Evolutionary conservation across 2,888 invertebrate species (phyloP).

Genomic region (Automeris io): DNA sequence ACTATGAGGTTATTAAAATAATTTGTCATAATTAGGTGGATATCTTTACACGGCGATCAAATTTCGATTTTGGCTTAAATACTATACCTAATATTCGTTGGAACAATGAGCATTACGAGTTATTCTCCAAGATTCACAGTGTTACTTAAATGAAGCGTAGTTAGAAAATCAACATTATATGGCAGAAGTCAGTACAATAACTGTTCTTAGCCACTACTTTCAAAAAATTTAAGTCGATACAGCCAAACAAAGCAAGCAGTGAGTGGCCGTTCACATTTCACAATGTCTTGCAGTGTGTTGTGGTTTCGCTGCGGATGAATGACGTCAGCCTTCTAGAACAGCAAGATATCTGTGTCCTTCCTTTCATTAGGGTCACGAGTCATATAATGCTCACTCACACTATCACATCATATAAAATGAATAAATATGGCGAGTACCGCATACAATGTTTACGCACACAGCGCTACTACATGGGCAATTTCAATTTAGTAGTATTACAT

Average conservation of each 20-base stretch:
- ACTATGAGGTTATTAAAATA: conserved; percentile 6
- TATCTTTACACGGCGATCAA: conserved; percentile 8
- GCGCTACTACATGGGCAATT: conserved; percentile 23
- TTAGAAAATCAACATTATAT: conserved; percentile 62
- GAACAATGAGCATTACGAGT: conserved; percentile 67
- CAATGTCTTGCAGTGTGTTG: conserved; percentile 66
- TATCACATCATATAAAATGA: conserved; percentile 30
- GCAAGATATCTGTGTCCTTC: conserved; percentile 54
- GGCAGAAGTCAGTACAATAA: conserved; percentile 66
- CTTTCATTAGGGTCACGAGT: conserved; percentile 66
- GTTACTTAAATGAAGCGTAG: conserved; percentile 51
- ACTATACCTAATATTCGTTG: conserved; percentile 73
- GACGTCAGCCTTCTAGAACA: conserved; percentile 74
- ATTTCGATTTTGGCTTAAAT: conserved; percentile 37
- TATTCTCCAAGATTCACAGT: conserved; percentile 63
- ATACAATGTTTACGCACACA: conserved; percentile 16
- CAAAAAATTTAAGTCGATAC: conserved; percentile 60
- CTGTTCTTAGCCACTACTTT: conserved; percentile 72
- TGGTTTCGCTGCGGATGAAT: conserved; percentile 55
- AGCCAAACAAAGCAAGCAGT: conserved; percentile 60
- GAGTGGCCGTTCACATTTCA: conserved; percentile 76
- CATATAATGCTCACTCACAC: conserved; percentile 62
- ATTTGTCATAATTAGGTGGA: conserved; percentile 1
- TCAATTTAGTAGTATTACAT: conserved; percentile 40
- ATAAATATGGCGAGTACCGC: conserved; percentile 23